Conservation (phyloP, 2,797 vertebrate species). For the Lepilemur septentrionalis region DNA sequence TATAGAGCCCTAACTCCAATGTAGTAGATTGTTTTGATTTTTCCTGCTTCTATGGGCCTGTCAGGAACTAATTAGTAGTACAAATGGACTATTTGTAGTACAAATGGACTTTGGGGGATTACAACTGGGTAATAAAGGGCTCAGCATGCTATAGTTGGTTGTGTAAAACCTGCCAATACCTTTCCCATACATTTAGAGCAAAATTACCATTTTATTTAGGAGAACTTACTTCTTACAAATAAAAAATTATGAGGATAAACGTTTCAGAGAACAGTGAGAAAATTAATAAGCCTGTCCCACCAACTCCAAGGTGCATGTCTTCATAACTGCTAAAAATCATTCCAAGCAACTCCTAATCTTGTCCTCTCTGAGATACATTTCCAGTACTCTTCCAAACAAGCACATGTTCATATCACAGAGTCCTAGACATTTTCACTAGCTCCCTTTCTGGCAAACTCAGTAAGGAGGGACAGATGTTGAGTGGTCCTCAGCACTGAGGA, state of each 20-base stretch:
- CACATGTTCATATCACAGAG: neutral
- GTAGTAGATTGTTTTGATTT: constrained; percentile 37
- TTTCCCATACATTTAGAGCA: constrained; percentile 47
- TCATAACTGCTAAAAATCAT: neutral
- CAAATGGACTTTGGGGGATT: constrained; percentile 43
- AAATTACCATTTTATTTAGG: constrained; percentile 50
- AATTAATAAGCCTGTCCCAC: neutral
- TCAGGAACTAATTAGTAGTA: constrained; percentile 43
- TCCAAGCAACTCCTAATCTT: neutral
- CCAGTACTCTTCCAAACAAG: neutral
- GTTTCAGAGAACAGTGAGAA: neutral
- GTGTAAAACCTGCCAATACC: neutral
- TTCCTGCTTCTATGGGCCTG: constrained; percentile 6
- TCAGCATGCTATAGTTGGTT: constrained; percentile 54
- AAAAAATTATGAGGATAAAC: neutral
- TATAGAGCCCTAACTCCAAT: constrained; percentile 8
- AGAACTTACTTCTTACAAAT: constrained; percentile 34
- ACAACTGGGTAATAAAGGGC: constrained; percentile 51
- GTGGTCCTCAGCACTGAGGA: neutral
- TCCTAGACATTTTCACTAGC: neutral
- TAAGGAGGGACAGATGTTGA: neutral
- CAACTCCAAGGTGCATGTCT: neutral
- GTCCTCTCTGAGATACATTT: neutral
- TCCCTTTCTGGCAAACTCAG: neutral
- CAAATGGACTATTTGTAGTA: neutral